These are phyloP conservation scores for Oophaga pumilio DNA, from an alignment of 2,113 vertebrate species.

Conservation along the genomic window DNA sequence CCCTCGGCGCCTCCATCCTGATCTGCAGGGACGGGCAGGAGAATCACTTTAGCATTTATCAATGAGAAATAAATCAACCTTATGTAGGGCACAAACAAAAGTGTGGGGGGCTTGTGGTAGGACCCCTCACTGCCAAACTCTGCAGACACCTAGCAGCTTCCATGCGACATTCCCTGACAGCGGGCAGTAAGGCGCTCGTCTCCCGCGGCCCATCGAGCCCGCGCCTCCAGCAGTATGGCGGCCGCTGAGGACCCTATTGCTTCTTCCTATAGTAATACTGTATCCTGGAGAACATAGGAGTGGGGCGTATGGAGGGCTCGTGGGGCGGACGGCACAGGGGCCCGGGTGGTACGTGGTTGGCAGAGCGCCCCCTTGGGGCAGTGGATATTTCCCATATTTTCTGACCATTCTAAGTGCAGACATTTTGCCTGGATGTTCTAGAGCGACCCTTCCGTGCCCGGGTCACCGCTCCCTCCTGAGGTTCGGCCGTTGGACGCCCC, in stretches of 20 bases:
- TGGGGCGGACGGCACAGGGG: not conserved
- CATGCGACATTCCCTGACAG: not conserved
- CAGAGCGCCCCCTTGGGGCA: not conserved
- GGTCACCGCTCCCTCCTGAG: not conserved
- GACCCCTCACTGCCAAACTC: not conserved
- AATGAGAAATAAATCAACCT: not conserved
- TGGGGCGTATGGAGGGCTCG: not conserved
- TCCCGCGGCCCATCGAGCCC: not conserved
- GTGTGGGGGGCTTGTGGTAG: not conserved
- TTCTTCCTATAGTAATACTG: not conserved
- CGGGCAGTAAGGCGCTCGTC: slow-evolving; percentile 27
- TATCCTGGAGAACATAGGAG: not conserved
- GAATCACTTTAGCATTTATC: slow-evolving; percentile 30
- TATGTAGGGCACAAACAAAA: slow-evolving; percentile 30
- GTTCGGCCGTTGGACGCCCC: not conserved
- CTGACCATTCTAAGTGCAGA: not conserved
- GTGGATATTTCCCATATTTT: not conserved
- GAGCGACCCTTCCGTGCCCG: too few relatives aligned
- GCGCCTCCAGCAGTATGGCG: not conserved
- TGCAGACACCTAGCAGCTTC: not conserved
- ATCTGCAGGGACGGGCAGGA: slow-evolving; percentile 25
- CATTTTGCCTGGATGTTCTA: not conserved
- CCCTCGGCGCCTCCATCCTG: slow-evolving; percentile 50
- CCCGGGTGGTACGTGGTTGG: not conserved
- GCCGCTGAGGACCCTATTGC: slow-evolving; percentile 46